Conservation (phyloP, 2,113 vertebrate genomes). For the Stegostoma tigrinum region DNA sequence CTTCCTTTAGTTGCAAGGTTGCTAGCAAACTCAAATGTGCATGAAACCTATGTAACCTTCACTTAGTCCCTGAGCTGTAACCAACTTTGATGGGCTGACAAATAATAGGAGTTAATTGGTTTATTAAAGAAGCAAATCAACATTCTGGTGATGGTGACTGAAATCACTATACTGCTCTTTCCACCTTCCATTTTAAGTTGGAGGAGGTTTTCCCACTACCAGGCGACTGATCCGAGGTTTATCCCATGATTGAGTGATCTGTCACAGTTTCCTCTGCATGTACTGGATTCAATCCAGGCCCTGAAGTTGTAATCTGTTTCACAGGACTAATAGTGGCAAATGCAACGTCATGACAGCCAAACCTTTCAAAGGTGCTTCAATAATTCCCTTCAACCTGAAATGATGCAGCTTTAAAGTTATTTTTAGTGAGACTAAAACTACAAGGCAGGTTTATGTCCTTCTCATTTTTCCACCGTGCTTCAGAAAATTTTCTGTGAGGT, state of each 20-base stretch:
- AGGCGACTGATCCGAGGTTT: background rate
- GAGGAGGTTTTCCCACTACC: too few species aligned
- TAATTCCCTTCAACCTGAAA: background rate
- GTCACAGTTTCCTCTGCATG: too few species aligned
- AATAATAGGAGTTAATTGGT: background rate
- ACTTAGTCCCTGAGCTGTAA: background rate
- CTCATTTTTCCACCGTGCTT: background rate
- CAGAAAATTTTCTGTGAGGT: conserved; percentile 40
- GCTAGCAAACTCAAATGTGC: too few species aligned
- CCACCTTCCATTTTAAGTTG: background rate
- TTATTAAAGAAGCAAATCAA: background rate
- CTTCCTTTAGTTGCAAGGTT: too few species aligned
- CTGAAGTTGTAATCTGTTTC: background rate
- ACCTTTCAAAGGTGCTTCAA: background rate
- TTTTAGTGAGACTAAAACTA: background rate
- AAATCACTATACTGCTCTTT: background rate
- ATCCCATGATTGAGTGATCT: too few species aligned
- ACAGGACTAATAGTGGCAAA: background rate
- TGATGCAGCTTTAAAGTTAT: background rate
- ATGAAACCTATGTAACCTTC: background rate
- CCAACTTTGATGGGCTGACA: background rate
- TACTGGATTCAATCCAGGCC: background rate
- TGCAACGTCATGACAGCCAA: background rate
- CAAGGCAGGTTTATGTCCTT: background rate
- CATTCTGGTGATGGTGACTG: background rate